A percentile compares a stretch with the other conserved stretches of the same genome.
These are phyloP conservation scores for Cavia aperea DNA, from an alignment of 2,113 vertebrate genomes.

Conservation along the genomic window DNA sequence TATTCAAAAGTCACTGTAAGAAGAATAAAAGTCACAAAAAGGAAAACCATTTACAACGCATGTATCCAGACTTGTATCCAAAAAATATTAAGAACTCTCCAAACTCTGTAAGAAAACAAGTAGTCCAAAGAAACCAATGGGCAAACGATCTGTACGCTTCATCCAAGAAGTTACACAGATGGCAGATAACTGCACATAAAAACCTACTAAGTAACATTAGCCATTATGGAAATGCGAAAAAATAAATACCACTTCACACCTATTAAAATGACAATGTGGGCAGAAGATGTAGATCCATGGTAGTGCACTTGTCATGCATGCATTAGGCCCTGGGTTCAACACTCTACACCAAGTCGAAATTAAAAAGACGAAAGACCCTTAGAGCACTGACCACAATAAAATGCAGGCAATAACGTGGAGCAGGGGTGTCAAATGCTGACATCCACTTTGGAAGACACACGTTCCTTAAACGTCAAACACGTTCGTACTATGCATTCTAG, in stretches of 20 bases:
- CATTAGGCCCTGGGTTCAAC: not conserved
- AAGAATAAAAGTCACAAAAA: not conserved
- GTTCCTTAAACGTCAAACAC: conserved; percentile 12
- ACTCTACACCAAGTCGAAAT: not conserved
- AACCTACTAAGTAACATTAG: not conserved
- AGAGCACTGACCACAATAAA: not conserved
- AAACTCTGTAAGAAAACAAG: not conserved
- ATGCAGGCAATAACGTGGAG: not conserved
- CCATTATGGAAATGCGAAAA: not conserved
- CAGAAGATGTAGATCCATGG: not conserved
- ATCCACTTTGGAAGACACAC: not conserved
- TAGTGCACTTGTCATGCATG: not conserved
- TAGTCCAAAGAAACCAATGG: not conserved
- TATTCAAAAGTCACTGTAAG: conserved; percentile 23
- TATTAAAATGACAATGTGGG: not conserved
- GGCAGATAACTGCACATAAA: not conserved
- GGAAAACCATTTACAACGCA: conserved; percentile 6
- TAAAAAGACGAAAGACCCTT: not conserved
- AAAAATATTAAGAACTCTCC: conserved; percentile 37
- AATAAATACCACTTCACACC: not conserved
- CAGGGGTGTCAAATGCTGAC: not conserved
- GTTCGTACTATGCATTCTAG: not conserved
- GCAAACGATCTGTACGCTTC: not conserved
- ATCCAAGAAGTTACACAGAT: not conserved
- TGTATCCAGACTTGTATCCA: not conserved